Evolutionary conservation across 2,888 invertebrate species (phyloP).

Genomic region (Rhamphomyia laevipes): DNA sequence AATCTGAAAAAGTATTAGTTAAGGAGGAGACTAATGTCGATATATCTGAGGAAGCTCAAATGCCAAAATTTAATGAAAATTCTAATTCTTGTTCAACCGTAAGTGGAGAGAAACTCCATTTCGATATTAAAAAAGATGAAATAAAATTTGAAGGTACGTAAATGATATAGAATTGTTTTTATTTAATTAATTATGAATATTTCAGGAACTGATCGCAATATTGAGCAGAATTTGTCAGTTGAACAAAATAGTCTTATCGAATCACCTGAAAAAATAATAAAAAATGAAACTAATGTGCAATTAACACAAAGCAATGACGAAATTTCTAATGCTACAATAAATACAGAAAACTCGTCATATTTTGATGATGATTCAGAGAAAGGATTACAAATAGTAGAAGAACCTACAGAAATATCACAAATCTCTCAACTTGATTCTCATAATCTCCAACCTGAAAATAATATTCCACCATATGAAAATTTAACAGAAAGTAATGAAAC

Average conservation of each 20-base stretch:
- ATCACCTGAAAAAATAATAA: neutral
- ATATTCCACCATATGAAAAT: neutral
- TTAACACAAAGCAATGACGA: neutral
- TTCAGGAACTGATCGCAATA: conserved; percentile 26
- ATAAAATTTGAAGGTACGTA: conserved; percentile 32
- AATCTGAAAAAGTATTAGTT: conserved; percentile 10
- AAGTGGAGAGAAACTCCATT: conserved; percentile 21
- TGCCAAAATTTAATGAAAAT: conserved; percentile 36
- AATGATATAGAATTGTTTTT: neutral
- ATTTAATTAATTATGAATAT: neutral
- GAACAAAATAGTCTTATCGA: neutral
- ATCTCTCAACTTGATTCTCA: neutral
- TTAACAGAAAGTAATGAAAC: neutral
- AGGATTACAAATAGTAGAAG: neutral
- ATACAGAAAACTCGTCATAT: neutral
- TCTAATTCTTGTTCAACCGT: conserved; percentile 20
- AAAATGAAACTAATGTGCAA: neutral
- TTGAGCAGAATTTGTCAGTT: neutral
- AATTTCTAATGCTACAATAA: neutral
- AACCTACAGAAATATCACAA: neutral
- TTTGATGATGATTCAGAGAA: conserved; percentile 1
- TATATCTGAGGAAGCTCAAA: conserved; percentile 36
- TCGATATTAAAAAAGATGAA: conserved; percentile 35
- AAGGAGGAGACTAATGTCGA: conserved; percentile 33
- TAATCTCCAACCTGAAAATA: neutral